Percentiles rank a stretch among this genome's conserved stretches.
Evolutionary conservation across 2,113 vertebrate species (phyloP).

Genomic region (Oplegnathus fasciatus): DNA sequence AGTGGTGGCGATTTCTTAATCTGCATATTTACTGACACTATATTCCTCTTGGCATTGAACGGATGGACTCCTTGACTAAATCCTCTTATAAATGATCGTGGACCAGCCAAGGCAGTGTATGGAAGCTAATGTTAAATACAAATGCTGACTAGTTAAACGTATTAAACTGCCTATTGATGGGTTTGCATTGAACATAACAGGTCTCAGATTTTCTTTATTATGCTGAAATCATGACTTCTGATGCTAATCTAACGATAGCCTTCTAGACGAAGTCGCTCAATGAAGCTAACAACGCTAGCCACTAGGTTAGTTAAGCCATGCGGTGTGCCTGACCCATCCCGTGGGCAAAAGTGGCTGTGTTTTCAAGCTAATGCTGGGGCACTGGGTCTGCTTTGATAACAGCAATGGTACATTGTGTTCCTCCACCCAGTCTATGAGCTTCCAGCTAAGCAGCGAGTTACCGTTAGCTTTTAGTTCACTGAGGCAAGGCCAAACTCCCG

Average conservation of each 20-base stretch:
- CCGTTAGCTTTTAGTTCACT: not conserved
- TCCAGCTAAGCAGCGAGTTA: not conserved
- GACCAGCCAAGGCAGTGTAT: not conserved
- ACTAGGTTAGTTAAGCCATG: constrained; percentile 61
- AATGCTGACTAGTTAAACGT: not conserved
- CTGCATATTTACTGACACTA: not conserved
- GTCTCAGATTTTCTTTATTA: not conserved
- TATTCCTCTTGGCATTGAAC: not conserved
- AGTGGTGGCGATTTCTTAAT: not conserved
- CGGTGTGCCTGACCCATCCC: constrained; percentile 57
- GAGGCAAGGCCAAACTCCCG: constrained; percentile 74
- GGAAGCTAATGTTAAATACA: not conserved
- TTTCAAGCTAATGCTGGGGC: not conserved
- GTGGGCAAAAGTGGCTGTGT: not conserved
- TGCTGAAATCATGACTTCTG: not conserved
- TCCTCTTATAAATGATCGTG: constrained; percentile 47
- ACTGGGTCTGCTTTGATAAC: not conserved
- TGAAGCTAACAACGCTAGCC: constrained; percentile 65
- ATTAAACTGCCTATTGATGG: not conserved
- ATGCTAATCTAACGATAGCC: constrained; percentile 26
- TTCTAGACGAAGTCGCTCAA: constrained; percentile 7
- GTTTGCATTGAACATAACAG: not conserved
- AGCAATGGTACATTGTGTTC: fast-evolving
- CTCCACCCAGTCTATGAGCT: not conserved
- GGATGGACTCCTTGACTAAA: constrained; percentile 34